These are phyloP conservation scores for Oligia fasciuncula DNA, from an alignment of 2,888 invertebrate species.

Conservation along the genomic window DNA sequence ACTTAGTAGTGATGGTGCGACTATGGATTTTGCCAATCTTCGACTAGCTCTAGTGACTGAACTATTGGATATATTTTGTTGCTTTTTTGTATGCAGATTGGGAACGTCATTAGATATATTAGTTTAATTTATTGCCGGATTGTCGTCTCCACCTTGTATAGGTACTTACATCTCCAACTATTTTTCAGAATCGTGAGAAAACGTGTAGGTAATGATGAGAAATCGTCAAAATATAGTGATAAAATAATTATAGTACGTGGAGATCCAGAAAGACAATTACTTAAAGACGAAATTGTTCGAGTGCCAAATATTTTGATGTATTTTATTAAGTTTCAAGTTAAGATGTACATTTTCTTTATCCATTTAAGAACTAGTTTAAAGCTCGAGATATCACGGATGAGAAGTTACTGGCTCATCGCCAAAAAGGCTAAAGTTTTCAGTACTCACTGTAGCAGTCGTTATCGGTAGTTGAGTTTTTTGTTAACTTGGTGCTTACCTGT, in stretches of 20 bases:
- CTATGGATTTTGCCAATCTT: too few species aligned
- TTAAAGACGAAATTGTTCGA: conserved; percentile 10
- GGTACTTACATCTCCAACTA: not conserved
- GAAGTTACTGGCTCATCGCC: conserved; percentile 22
- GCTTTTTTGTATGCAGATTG: too few species aligned
- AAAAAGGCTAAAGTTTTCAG: conserved; percentile 42
- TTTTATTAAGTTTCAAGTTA: conserved; percentile 41
- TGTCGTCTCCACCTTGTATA: not conserved
- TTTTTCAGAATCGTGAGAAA: not conserved
- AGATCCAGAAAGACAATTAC: not conserved
- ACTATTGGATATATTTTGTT: too few species aligned
- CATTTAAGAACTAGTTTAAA: conserved; percentile 38
- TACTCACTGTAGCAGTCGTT: conserved; percentile 31
- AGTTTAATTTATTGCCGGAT: too few species aligned
- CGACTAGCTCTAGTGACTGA: too few species aligned
- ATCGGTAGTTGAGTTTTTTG: conserved; percentile 7
- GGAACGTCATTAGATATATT: too few species aligned
- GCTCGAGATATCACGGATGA: conserved; percentile 34
- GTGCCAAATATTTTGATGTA: conserved; percentile 24
- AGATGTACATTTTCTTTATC: conserved; percentile 31
- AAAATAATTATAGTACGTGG: too few species aligned
- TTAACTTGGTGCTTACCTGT: conserved; percentile 50
- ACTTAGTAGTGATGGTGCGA: too few species aligned
- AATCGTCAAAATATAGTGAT: not conserved
- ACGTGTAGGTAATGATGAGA: not conserved